These are phyloP conservation scores for Reticulitermes speratus DNA, from an alignment of 1,140 invertebrate species.

Conservation along the genomic window DNA sequence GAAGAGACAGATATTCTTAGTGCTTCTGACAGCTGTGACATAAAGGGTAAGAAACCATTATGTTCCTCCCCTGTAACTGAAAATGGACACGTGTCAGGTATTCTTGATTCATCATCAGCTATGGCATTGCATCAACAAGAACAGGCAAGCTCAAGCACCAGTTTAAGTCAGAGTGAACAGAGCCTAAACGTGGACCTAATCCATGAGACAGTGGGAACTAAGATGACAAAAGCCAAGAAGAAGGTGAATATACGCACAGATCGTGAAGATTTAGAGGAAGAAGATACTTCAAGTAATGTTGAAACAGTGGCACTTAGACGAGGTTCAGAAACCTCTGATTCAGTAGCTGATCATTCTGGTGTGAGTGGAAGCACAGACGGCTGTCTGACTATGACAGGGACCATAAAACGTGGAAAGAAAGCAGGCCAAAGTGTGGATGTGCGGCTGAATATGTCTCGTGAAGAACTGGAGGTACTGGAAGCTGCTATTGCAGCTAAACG, in stretches of 20 bases:
- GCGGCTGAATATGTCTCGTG: slow-evolving; percentile 65
- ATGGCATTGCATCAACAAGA: background rate
- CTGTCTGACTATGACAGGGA: slow-evolving; percentile 64
- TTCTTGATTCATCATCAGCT: background rate
- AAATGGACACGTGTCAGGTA: slow-evolving; percentile 20
- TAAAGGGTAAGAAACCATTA: background rate
- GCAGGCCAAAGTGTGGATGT: slow-evolving; percentile 72
- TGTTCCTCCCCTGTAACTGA: background rate
- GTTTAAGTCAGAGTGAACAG: slow-evolving; percentile 35
- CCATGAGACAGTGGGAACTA: slow-evolving; percentile 27
- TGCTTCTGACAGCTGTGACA: background rate
- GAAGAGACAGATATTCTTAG: background rate
- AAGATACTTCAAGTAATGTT: slow-evolving; percentile 32
- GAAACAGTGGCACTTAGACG: slow-evolving; percentile 39
- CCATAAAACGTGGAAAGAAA: slow-evolving; percentile 69
- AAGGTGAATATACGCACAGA: slow-evolving; percentile 36
- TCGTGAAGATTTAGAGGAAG: slow-evolving; percentile 29
- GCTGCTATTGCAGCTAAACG: slow-evolving; percentile 58
- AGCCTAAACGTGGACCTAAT: slow-evolving; percentile 32
- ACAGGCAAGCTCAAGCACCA: background rate
- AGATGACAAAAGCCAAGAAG: slow-evolving; percentile 35
- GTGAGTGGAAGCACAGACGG: slow-evolving; percentile 39
- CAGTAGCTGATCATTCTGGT: slow-evolving; percentile 38
- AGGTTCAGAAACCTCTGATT: slow-evolving; percentile 40
- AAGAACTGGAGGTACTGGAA: slow-evolving; percentile 67